Base-by-base conservation (phyloP, 2,797 vertebrate species). In the Micrastur ruficollis region DNA sequence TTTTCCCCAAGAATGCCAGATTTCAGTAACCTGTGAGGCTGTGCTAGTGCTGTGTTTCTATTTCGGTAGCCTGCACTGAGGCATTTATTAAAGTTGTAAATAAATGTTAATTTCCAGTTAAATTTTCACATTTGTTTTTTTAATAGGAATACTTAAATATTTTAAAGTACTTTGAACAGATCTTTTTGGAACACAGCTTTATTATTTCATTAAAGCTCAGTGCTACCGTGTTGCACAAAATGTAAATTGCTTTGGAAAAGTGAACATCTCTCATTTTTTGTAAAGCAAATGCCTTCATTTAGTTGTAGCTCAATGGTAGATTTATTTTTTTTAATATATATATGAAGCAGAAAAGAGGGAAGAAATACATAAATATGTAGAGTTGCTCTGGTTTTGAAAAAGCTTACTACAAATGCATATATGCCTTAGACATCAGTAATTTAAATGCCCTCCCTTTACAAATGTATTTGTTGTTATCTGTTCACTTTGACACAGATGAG, bases 41-140 rank as follows among this genome's bases (percentile, higher is more conserved):
- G 38, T 34, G 50, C n/a, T 63, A 55, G 26, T 0, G 4, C 23
- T 46, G 8, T 0, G 0, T 71, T 32, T 74, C 56, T 61, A 2
- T 82, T 81, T 29, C 0, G 2, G 44, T 22, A 67, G 36, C 22
- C 56, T 40, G n/a, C 22, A 11, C 13, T 17, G 66, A 65, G 49
- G 15, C 1, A 1, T 67, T 72, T 50, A 36, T 56, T 76, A 15
- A 82, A 63, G 15, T 50, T 46, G 25, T 61, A 42, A 78, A 81
- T 25, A 65, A 72, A 50, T 18, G 34, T 31, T 93, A 0, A 2
- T 67, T 89, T 86, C 42, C 53, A 62, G 31, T 79, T 66, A 46
- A 55, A 49, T 36, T 85, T 66, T 58, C 46, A 72, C 29, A 40
- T 79, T 71, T 61, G 9, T 82, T 38, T 78, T 78, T 85, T 91